These are phyloP conservation scores for Metopolophium dirhodum DNA, from an alignment of 1,140 invertebrate species.

Conservation along the genomic window DNA sequence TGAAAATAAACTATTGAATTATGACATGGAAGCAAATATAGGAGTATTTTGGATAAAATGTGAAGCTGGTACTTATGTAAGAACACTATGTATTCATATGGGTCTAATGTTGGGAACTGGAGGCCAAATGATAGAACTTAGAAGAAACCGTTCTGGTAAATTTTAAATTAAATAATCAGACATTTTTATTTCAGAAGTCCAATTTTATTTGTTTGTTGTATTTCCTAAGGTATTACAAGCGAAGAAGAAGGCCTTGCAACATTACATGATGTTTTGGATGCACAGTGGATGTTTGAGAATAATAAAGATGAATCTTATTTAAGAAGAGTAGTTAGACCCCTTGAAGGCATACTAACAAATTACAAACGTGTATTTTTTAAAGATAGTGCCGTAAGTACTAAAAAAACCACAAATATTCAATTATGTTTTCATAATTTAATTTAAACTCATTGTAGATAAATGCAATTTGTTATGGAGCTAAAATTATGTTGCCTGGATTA, in stretches of 20 bases:
- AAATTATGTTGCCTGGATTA: conserved; percentile 95
- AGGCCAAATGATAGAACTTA: conserved; percentile 97
- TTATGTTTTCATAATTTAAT: conserved; percentile 58
- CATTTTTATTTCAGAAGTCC: not conserved
- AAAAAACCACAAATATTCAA: conserved; percentile 33
- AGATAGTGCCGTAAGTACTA: conserved; percentile 85
- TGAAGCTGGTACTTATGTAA: conserved; percentile 97
- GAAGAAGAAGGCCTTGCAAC: conserved; percentile 90
- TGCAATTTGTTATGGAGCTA: conserved; percentile 98
- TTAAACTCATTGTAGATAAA: conserved; percentile 75
- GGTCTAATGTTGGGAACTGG: conserved; percentile 94
- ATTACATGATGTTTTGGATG: conserved; percentile 98
- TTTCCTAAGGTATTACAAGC: conserved; percentile 71
- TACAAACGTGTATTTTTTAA: conserved; percentile 99
- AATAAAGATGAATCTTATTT: conserved; percentile 96
- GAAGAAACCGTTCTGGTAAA: conserved; percentile 86
- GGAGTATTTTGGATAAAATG: conserved; percentile 96
- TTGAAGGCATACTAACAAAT: conserved; percentile 88
- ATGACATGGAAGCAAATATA: conserved; percentile 84
- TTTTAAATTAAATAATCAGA: not conserved
- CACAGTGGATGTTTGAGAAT: conserved; percentile 98
- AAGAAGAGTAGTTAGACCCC: conserved; percentile 88
- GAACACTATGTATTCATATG: conserved; percentile 98
- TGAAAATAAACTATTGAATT: conserved; percentile 92
- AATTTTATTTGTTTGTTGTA: conserved; percentile 5